Percentiles rank a stretch among this genome's conserved stretches.
These are phyloP conservation scores for Melanotaenia nigrans DNA, from an alignment of 2,797 vertebrate genomes.

Conservation along the genomic window DNA sequence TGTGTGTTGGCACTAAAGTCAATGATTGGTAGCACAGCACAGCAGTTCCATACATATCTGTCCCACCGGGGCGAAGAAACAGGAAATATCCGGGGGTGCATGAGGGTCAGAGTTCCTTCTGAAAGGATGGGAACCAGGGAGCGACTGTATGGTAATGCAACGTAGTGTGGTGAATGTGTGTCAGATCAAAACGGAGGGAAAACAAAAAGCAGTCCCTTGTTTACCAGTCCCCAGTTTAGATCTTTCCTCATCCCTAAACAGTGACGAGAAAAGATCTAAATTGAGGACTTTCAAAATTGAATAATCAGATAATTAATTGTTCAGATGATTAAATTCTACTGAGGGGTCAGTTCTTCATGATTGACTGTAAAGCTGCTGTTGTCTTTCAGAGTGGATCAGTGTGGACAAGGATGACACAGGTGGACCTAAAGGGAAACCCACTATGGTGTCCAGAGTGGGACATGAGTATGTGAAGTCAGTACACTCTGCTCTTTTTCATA, in stretches of 20 bases:
- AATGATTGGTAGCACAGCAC: constrained; percentile 96
- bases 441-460: constrained; percentile 76
- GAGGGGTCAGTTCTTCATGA: neutral
- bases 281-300: neutral
- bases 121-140: constrained; percentile 96
- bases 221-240: too few relatives aligned
- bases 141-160: constrained; percentile 90
- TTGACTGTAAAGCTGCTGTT: neutral
- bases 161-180: neutral
- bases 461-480: constrained; percentile 89
- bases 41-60: constrained; percentile 96
- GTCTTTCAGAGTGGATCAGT: constrained; percentile 93
- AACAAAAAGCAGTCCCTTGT: neutral
- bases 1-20: constrained; percentile 96
- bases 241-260: neutral
- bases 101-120: constrained; percentile 94
- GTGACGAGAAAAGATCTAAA: neutral
- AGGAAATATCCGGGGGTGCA: constrained; percentile 95
- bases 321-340: neutral
- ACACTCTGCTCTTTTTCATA: constrained; percentile 4
- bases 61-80: constrained; percentile 97
- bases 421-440: constrained; percentile 87
- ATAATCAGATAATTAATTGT: neutral
- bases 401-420: constrained; percentile 93
- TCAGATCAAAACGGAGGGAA: neutral